Evolutionary conservation across 2,888 invertebrate genomes (phyloP).

Genomic region (Anorthoa munda): DNA sequence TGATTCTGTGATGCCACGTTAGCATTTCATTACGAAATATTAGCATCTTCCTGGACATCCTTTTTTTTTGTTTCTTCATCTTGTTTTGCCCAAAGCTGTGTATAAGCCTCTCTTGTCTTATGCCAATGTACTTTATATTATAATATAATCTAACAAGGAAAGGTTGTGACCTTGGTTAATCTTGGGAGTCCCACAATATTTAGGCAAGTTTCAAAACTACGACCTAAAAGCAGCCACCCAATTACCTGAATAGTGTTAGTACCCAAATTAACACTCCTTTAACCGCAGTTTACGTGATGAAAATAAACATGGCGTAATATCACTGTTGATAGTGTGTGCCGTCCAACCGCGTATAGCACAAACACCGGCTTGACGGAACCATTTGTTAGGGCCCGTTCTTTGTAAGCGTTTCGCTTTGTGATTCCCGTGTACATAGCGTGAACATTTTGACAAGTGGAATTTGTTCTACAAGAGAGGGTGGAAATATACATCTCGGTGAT

Average conservation of each 20-base stretch:
- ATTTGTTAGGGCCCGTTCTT: slow-evolving; percentile 88
- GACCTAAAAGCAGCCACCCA: neutral
- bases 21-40: too few relatives aligned
- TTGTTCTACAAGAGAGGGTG: slow-evolving; percentile 83
- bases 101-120: too few relatives aligned
- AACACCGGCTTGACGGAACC: slow-evolving; percentile 85
- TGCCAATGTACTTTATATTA: too few relatives aligned
- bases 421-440: slow-evolving; percentile 85
- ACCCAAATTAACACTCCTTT: slow-evolving; percentile 46
- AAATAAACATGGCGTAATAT: slow-evolving; percentile 76
- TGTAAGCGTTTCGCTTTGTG: slow-evolving; percentile 88
- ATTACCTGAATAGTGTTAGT: slow-evolving; percentile 22
- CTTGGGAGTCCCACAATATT: neutral
- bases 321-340: slow-evolving; percentile 77
- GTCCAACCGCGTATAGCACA: slow-evolving; percentile 81
- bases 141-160: neutral
- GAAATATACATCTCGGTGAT: slow-evolving; percentile 75
- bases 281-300: slow-evolving; percentile 66
- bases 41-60: too few relatives aligned
- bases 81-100: too few relatives aligned
- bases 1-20: too few relatives aligned
- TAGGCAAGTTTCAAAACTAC: neutral
- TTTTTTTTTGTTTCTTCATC: too few relatives aligned
- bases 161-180: neutral
- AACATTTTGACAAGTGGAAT: slow-evolving; percentile 89